These are phyloP conservation scores for Tylochromis polylepis DNA, from an alignment of 2,113 vertebrate genomes.

Conservation along the genomic window DNA sequence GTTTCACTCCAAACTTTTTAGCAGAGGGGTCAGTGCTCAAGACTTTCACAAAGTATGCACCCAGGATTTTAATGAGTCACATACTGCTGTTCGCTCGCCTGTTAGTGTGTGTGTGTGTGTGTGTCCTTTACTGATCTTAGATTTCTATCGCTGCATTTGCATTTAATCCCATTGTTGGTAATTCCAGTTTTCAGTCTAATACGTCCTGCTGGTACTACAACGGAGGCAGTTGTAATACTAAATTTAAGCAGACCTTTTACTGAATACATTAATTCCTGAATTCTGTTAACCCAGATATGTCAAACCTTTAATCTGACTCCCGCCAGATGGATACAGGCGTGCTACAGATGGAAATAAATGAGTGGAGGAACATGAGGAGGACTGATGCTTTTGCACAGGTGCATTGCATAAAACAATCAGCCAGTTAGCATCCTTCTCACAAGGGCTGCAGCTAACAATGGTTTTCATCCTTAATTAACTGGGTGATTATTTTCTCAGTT, in stretches of 20 bases:
- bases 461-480: background rate
- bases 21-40: constrained; percentile 30
- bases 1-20: constrained; percentile 46
- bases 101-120: background rate
- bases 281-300: background rate
- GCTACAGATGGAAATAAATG: background rate
- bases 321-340: background rate
- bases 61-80: constrained; percentile 47
- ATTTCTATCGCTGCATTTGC: constrained; percentile 17
- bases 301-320: background rate
- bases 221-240: background rate
- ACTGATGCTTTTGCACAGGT: background rate
- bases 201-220: background rate
- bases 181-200: background rate
- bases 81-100: background rate
- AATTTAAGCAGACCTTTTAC: background rate
- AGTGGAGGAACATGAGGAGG: background rate
- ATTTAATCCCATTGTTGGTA: background rate
- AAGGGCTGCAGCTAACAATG: background rate
- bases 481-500: background rate
- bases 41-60: constrained; percentile 34
- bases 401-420: background rate
- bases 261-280: background rate
- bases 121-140: background rate
- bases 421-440: background rate